Evolutionary conservation across 2,888 invertebrate species (phyloP), one percentile per base, ranked within the genome.

Genomic region (Cryptophagus acutangulus): DNA sequence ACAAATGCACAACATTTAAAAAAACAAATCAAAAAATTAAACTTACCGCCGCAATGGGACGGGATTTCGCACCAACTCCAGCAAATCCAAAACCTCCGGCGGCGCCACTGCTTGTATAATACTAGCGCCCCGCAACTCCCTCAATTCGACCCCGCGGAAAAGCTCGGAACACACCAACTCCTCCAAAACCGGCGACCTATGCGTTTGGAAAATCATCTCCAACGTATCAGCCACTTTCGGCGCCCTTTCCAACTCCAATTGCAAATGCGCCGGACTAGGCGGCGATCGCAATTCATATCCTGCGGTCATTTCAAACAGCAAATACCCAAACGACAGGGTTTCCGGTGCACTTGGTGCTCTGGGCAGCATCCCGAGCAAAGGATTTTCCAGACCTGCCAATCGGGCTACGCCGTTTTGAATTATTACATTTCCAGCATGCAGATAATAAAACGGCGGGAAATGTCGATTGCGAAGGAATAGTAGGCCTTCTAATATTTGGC

Each of bases 381-480:
- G 82, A 68, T 91, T 93, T 70, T 93, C 93, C 48, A 91, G 71
- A 1, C 89, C 92, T 29, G 90, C 84, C 58, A 93, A 74, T 63
- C 92, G 79, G 34, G 93, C 93, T 1, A 90, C 89, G 13, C 92
- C 91, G 66, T 93, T 91, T 62, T 93, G 92, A 28, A 93, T 77
- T 51, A 93, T 86, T 16, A 94, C 82, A 70, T 94, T 94, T 25
- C 92, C 92, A 37, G 87, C 82, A 68, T 92, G 91, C 51, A 92
- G 71, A 13, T 16, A 25, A 29, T 84, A 80, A 59, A 88, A 88
- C 6, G 84, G 79, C 2, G 92, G 91, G 65, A 92, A 91, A 8
- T 90, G 88, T 57, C 89, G 84, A 59, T 89, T 88, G 53, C 83
- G 84, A 13, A 93, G 74, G 68, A 91, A 91, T 43, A 90, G 72